Conservation (phyloP, 2,888 invertebrate species). For the Catonia carolina region DNA sequence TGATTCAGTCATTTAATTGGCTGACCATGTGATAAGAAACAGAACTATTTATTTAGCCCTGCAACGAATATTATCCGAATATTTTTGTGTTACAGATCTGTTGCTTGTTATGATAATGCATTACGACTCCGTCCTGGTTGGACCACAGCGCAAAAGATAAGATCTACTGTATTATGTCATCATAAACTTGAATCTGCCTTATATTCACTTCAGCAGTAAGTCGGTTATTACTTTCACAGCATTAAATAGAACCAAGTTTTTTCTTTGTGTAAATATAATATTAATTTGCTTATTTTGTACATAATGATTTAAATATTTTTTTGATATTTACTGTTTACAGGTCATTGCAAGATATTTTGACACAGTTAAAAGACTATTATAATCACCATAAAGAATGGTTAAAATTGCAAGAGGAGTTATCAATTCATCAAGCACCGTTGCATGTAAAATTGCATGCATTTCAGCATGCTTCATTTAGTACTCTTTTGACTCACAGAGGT, state of each 20-base stretch:
- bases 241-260: not conserved
- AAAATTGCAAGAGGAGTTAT: conserved; percentile 51
- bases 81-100: conserved; percentile 46
- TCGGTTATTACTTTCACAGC: not conserved
- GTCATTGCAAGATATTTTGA: conserved; percentile 53
- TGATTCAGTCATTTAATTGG: too few species aligned
- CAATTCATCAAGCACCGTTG: conserved; percentile 48
- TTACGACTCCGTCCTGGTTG: conserved; percentile 57
- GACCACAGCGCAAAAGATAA: conserved; percentile 54
- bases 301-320: not conserved
- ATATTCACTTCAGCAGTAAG: conserved; percentile 56
- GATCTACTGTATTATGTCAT: conserved; percentile 61
- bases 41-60: too few species aligned
- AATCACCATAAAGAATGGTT: conserved; percentile 55
- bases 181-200: conserved; percentile 56
- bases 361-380: conserved; percentile 58
- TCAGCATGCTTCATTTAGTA: conserved; percentile 13
- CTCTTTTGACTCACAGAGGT: conserved; percentile 18
- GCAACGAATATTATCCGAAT: too few species aligned
- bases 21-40: too few species aligned
- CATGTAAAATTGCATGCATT: conserved; percentile 24
- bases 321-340: conserved; percentile 39
- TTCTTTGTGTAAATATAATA: too few species aligned
- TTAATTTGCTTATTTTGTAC: too few species aligned
- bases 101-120: conserved; percentile 59